phyloP scores from a whole-genome alignment of 2,113 vertebrate species.

The Nothocercus nigrocapillus region DNA sequence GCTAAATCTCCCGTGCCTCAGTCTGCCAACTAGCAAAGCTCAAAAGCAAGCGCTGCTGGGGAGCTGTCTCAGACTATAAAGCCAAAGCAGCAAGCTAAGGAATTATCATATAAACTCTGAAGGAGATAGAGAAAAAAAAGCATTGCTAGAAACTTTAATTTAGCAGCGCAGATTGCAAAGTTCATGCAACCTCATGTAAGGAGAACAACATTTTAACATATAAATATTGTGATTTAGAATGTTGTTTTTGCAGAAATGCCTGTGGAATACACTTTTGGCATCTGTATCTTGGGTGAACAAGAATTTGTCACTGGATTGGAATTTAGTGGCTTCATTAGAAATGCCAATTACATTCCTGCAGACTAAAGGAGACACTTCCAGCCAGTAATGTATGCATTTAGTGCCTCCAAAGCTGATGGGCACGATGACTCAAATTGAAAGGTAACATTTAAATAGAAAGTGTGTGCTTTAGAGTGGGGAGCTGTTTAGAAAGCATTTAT shows the following conservation, averaged over 20 bases:
- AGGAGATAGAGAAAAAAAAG: background rate
- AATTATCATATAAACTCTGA: background rate
- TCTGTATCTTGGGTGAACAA: background rate
- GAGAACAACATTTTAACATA: background rate
- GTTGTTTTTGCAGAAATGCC: background rate
- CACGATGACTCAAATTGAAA: background rate
- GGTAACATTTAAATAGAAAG: background rate
- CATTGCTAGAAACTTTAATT: background rate
- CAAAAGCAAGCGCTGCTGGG: background rate
- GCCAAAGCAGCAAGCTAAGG: background rate
- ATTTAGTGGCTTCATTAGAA: constrained; percentile 48
- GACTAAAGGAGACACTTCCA: background rate
- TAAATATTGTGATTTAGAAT: background rate
- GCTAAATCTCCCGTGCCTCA: background rate
- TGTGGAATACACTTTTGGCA: background rate
- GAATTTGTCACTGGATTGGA: constrained; percentile 32
- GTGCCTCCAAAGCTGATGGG: background rate
- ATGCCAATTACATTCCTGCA: background rate
- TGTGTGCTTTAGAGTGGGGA: background rate
- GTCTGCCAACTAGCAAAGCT: background rate
- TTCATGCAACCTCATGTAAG: background rate
- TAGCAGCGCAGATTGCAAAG: background rate
- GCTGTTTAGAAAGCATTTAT: constrained; percentile 5
- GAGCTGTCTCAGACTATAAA: background rate
- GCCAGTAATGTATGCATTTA: background rate